Percentiles rank a stretch among this genome's conserved stretches.
These are phyloP conservation scores for Pogoniulus pusillus DNA, from an alignment of 2,797 vertebrate species.

Conservation along the genomic window DNA sequence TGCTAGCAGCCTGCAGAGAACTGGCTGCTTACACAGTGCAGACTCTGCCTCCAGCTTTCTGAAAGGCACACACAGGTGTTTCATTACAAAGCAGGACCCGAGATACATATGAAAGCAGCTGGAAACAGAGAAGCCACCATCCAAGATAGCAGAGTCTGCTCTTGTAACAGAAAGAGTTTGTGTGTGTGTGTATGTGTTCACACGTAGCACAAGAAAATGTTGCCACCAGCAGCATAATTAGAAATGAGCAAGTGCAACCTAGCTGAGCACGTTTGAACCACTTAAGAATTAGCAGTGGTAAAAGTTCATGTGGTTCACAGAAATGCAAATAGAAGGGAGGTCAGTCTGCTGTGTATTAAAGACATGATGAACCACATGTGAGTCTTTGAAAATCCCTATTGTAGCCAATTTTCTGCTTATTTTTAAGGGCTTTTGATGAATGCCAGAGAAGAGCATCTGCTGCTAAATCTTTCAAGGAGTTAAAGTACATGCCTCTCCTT, in stretches of 20 bases:
- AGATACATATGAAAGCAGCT: not conserved
- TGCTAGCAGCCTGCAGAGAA: not conserved
- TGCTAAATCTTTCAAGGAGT: not conserved
- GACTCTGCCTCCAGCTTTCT: not conserved
- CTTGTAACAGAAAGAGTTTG: not conserved
- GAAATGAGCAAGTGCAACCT: not conserved
- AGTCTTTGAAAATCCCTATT: not conserved
- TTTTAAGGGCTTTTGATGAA: conserved; percentile 27
- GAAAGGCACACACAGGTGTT: conserved; percentile 10
- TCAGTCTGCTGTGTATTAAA: not conserved
- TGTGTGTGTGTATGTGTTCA: fast-evolving
- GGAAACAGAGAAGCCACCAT: not conserved
- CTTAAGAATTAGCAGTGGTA: not conserved
- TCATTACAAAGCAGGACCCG: conserved; percentile 18
- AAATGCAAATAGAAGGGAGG: not conserved
- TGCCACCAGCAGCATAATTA: not conserved
- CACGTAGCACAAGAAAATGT: not conserved
- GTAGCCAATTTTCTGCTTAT: conserved; percentile 20
- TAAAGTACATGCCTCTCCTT: conserved; percentile 5
- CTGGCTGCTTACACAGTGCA: conserved; percentile 5
- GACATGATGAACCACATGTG: not conserved
- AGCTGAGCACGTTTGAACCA: not conserved
- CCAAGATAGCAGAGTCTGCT: not conserved
- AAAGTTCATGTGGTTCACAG: not conserved
- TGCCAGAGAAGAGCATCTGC: conserved; percentile 28